Evolutionary conservation across 1,140 invertebrate genomes (phyloP).

Genomic region (Triops longicaudatus): DNA sequence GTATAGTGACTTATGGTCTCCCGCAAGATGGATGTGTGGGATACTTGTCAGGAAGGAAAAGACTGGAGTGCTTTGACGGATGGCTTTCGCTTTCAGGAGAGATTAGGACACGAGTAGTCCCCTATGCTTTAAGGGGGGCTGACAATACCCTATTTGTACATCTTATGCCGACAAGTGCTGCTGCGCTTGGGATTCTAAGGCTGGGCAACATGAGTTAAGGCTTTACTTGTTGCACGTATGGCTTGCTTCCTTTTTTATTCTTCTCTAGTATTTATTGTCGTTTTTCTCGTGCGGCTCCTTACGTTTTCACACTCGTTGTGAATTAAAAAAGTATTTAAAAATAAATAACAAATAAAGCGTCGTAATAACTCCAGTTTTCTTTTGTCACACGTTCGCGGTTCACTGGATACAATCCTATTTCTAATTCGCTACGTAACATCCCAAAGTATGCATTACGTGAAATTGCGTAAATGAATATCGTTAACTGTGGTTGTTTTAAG

Average conservation of each 20-base stretch:
- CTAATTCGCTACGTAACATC: too few species aligned
- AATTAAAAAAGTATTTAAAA: too few species aligned
- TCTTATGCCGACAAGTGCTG: background rate
- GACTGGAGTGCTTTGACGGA: background rate
- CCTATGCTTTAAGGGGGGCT: background rate
- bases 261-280: background rate
- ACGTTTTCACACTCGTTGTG: too few species aligned
- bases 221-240: background rate
- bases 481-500: too few species aligned
- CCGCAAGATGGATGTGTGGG: background rate
- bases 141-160: constrained; percentile 3
- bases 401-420: too few species aligned
- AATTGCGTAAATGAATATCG: too few species aligned
- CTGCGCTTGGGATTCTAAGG: background rate
- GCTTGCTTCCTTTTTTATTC: background rate
- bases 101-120: background rate
- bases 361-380: too few species aligned
- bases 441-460: too few species aligned
- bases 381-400: too few species aligned
- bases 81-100: background rate
- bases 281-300: too few species aligned
- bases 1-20: background rate
- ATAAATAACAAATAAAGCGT: too few species aligned
- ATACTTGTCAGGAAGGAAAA: background rate
- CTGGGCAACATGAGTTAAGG: background rate